These are phyloP conservation scores for Pangasianodon hypophthalmus DNA, from an alignment of 2,113 vertebrate genomes.

Conservation along the genomic window DNA sequence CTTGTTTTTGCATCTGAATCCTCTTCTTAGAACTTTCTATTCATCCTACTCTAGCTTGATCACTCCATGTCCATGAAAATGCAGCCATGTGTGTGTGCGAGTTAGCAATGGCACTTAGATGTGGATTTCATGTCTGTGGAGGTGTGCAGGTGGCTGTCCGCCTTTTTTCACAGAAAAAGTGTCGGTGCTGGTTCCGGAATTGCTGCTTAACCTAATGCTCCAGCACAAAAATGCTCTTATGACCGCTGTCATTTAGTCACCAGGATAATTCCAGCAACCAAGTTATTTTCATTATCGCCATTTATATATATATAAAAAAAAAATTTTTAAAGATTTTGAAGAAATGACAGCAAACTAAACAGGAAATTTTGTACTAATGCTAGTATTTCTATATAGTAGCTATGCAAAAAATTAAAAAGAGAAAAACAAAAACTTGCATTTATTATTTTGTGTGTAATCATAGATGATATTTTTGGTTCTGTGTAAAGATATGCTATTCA, in stretches of 20 bases:
- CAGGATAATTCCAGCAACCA: not conserved
- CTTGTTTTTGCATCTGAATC: conserved; percentile 30
- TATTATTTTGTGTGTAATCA: too few species aligned
- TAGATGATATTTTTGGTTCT: not conserved
- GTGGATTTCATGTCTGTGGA: not conserved
- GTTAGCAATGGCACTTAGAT: not conserved
- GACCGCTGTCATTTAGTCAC: not conserved
- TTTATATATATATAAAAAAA: not conserved
- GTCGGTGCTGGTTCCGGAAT: not conserved
- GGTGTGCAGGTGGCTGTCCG: not conserved
- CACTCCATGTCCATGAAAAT: conserved; percentile 14
- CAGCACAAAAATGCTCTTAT: not conserved
- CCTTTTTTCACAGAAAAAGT: not conserved
- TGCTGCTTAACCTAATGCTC: not conserved
- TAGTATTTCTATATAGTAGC: not conserved
- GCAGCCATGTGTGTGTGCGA: conserved; percentile 22
- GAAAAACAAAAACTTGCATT: not conserved
- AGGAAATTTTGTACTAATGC: not conserved
- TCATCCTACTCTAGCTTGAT: not conserved
- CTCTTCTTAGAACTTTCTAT: not conserved
- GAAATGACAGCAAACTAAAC: not conserved
- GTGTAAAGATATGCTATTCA: not conserved
- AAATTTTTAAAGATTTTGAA: not conserved
- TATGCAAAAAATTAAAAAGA: not conserved
- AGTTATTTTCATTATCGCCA: not conserved